A percentile compares a stretch with the other conserved stretches of the same genome.
Evolutionary conservation across 2,113 vertebrate species (phyloP).

Genomic region (Mirounga angustirostris): DNA sequence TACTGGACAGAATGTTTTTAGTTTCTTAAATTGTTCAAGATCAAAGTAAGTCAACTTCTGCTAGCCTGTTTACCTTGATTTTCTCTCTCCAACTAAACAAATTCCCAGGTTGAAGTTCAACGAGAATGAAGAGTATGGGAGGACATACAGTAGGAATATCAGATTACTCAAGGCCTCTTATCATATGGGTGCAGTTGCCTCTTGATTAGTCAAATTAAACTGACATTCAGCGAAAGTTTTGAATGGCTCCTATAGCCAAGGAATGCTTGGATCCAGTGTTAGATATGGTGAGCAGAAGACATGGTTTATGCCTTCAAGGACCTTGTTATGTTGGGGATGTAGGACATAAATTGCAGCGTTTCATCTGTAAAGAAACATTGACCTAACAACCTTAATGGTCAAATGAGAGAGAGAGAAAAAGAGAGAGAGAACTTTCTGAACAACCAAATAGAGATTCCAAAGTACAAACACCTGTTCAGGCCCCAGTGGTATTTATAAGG

Average conservation of each 20-base stretch:
- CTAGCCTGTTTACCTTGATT: not conserved
- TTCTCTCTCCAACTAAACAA: not conserved
- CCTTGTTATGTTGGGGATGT: not conserved
- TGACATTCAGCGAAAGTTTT: not conserved
- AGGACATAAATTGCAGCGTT: not conserved
- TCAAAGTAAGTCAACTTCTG: not conserved
- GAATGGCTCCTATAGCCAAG: not conserved
- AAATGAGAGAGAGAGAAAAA: not conserved
- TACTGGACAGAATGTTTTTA: not conserved
- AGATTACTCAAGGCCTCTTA: not conserved
- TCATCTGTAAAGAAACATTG: not conserved
- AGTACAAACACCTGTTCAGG: conserved; percentile 54
- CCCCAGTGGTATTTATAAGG: conserved; percentile 47
- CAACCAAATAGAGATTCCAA: conserved; percentile 28
- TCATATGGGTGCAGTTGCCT: not conserved
- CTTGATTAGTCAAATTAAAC: not conserved
- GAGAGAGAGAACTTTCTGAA: conserved; percentile 23
- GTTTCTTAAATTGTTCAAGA: not conserved
- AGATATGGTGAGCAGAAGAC: not conserved
- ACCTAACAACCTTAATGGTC: not conserved
- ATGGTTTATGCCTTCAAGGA: not conserved
- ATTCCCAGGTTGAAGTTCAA: not conserved
- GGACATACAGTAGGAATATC: not conserved
- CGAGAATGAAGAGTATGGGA: not conserved
- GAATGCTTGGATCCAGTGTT: not conserved